Conservation (phyloP, 2,888 invertebrate genomes). For the Sinopyrophorus schimmeli region DNA sequence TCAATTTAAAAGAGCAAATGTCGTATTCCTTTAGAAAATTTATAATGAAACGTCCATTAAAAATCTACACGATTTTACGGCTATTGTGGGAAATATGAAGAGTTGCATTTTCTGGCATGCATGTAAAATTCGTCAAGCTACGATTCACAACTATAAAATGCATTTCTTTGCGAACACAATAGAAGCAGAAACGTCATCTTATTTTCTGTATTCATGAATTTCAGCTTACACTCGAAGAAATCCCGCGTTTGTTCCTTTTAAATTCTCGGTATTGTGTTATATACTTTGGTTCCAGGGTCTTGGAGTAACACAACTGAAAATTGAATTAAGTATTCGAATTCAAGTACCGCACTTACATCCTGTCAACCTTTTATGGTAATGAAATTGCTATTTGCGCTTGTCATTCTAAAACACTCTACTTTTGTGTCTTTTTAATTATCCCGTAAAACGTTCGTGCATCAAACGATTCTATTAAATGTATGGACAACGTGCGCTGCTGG, state of each 20-base stretch:
- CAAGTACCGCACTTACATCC: constrained; percentile 24
- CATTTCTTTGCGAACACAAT: constrained; percentile 4
- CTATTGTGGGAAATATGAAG: neutral
- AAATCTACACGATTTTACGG: too few species aligned
- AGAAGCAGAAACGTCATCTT: constrained; percentile 2
- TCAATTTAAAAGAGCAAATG: too few species aligned
- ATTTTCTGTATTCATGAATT: constrained; percentile 13
- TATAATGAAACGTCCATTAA: too few species aligned
- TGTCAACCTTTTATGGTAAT: constrained; percentile 28
- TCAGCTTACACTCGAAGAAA: neutral
- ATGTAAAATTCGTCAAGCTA: constrained; percentile 6
- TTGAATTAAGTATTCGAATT: constrained; percentile 26
- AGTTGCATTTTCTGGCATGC: neutral
- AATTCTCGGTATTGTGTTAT: constrained; percentile 13
- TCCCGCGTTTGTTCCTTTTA: constrained; percentile 15
- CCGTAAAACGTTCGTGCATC: constrained; percentile 9
- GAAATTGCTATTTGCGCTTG: constrained; percentile 28
- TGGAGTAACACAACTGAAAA: constrained; percentile 14
- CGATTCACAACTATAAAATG: constrained; percentile 1
- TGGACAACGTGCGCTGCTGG: too few species aligned
- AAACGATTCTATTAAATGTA: neutral
- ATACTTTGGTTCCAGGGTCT: constrained; percentile 7
- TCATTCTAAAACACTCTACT: constrained; percentile 15
- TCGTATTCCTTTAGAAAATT: too few species aligned
- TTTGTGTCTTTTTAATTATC: constrained; percentile 22